A percentile compares a stretch with the other conserved stretches of the same genome.
phyloP scores from a whole-genome alignment of 2,113 vertebrate species.

The Corythaixoides concolor region DNA sequence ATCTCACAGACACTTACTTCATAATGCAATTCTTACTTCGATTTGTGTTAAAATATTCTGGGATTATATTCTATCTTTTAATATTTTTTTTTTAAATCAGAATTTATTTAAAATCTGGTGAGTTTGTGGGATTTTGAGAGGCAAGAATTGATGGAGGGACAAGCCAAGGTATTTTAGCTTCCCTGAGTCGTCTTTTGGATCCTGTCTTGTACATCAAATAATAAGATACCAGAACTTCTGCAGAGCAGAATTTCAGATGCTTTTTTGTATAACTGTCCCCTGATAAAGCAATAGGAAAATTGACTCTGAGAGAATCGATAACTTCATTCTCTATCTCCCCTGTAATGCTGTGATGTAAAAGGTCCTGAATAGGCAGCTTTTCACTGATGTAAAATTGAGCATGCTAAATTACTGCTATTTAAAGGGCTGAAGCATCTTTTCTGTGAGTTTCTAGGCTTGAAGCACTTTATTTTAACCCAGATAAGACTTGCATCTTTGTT shows the following conservation, averaged over 20 bases:
- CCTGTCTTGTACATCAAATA: fast-evolving
- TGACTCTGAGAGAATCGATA: background rate
- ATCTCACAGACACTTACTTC: background rate
- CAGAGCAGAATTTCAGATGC: background rate
- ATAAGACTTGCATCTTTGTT: background rate
- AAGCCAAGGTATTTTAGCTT: background rate
- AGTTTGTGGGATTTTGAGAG: background rate
- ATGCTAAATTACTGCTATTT: background rate
- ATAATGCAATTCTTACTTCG: background rate
- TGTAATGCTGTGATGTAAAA: background rate
- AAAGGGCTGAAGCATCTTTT: background rate
- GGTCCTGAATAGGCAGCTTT: background rate
- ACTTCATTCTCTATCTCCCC: background rate
- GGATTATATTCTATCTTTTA: background rate
- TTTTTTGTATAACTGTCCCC: background rate
- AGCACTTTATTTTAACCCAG: background rate
- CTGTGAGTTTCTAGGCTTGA: background rate
- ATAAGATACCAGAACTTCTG: background rate
- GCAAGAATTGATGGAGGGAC: background rate
- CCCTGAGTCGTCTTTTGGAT: background rate
- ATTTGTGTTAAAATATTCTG: background rate
- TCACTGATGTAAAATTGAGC: background rate
- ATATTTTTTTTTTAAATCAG: background rate
- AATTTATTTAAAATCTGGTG: background rate
- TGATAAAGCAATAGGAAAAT: background rate